Percentiles rank a stretch among this genome's conserved stretches.
Conservation (phyloP, 2,888 invertebrate genomes). For the Lasioglossum zephyrum region DNA sequence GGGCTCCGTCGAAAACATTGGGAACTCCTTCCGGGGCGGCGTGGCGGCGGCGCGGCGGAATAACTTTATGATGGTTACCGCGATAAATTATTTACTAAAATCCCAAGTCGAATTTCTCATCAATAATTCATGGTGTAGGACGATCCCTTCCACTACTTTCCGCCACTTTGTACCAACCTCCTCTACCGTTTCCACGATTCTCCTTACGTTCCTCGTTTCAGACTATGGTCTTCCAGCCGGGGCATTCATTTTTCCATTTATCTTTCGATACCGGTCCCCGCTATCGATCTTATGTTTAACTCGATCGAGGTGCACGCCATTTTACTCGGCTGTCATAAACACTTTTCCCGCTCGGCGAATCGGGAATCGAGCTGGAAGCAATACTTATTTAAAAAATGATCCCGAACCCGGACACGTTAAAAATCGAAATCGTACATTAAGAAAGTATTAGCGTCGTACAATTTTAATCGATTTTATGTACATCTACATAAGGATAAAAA, state of each 20-base stretch:
- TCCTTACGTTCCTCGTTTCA: neutral
- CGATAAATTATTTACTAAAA: slow-evolving; percentile 55
- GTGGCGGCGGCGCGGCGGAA: neutral
- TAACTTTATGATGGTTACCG: slow-evolving; percentile 46
- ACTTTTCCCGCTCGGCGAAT: neutral
- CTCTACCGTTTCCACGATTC: neutral
- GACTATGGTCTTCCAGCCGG: slow-evolving; percentile 39
- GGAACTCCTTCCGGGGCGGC: slow-evolving; percentile 16
- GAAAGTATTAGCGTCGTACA: neutral
- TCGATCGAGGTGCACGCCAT: neutral
- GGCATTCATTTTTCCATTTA: slow-evolving; percentile 53
- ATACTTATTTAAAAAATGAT: neutral
- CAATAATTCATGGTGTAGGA: slow-evolving; percentile 53
- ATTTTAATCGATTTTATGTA: neutral
- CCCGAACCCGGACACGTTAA: too few species aligned
- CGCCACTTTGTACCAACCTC: slow-evolving; percentile 45
- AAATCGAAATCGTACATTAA: neutral
- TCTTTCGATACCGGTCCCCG: slow-evolving; percentile 17
- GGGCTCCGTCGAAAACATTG: slow-evolving; percentile 12
- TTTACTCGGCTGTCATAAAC: slow-evolving; percentile 4
- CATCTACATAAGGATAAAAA: too few species aligned
- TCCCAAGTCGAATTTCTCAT: slow-evolving; percentile 53
- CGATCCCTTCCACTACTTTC: slow-evolving; percentile 28
- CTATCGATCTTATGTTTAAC: slow-evolving; percentile 20
- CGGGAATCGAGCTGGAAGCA: neutral